Conservation (phyloP, 2,888 invertebrate genomes). For the Sarcophaga variegata region DNA sequence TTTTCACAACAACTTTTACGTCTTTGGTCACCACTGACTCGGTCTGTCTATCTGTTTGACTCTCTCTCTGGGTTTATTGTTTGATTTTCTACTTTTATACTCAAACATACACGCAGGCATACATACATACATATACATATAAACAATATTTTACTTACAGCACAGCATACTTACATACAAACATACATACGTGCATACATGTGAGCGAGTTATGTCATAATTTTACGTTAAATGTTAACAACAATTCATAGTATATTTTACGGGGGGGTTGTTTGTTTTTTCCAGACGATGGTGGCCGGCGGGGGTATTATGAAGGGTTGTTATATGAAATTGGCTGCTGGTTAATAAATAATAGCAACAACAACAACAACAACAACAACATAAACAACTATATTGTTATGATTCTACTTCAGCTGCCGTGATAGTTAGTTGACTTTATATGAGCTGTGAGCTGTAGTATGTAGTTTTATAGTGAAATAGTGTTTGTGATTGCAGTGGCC, state of each 20-base stretch:
- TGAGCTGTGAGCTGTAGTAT: slow-evolving; percentile 15
- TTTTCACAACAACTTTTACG: slow-evolving; percentile 1
- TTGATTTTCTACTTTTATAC: background rate
- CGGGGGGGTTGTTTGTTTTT: background rate
- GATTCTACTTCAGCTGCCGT: background rate
- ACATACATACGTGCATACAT: slow-evolving; percentile 2
- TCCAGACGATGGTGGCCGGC: background rate
- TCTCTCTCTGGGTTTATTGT: background rate
- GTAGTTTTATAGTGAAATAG: slow-evolving; percentile 16
- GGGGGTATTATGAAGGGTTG: background rate
- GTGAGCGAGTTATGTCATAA: slow-evolving; percentile 58
- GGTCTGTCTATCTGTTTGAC: slow-evolving; percentile 3
- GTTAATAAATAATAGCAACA: background rate
- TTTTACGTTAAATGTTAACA: slow-evolving; percentile 53
- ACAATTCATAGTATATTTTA: slow-evolving; percentile 16
- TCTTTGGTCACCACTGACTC: background rate
- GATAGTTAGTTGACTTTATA: background rate
- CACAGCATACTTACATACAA: slow-evolving; percentile 9
- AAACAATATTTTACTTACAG: background rate
- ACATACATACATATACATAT: background rate
- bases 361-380: background rate
- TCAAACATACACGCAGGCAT: background rate
- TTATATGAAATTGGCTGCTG: background rate
- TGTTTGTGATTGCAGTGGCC: background rate
- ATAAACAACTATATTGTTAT: background rate